A percentile compares a stretch with the other conserved stretches of the same genome.
These are phyloP conservation scores for Erpornis zantholeuca DNA, from an alignment of 2,113 vertebrate genomes.

Conservation along the genomic window DNA sequence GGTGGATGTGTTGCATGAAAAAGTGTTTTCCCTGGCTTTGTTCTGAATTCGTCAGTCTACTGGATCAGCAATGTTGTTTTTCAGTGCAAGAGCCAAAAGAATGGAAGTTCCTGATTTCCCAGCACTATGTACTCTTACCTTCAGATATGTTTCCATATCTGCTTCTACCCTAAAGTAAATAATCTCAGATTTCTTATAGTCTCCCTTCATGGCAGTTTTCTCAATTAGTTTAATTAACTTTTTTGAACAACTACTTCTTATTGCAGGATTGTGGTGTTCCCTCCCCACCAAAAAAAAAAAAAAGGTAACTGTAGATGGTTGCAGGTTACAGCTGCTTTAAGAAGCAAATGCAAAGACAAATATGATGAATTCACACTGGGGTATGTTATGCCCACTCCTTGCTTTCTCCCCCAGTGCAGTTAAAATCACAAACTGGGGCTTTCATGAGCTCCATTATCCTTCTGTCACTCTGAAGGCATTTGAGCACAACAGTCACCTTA, in stretches of 20 bases:
- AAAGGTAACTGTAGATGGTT: background rate
- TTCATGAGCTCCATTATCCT: background rate
- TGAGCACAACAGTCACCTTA: background rate
- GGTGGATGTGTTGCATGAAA: background rate
- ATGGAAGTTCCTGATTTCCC: background rate
- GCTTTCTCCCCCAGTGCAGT: background rate
- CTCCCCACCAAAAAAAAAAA: background rate
- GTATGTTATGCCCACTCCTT: background rate
- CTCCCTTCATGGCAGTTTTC: background rate
- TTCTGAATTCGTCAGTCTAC: background rate
- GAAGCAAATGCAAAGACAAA: background rate
- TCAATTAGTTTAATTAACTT: background rate
- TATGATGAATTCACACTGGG: background rate
- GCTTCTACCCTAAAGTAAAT: background rate
- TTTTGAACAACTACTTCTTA: background rate
- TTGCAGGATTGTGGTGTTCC: background rate
- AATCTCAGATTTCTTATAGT: background rate
- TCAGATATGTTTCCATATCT: background rate
- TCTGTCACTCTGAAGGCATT: background rate
- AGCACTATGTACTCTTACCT: background rate
- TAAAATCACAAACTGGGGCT: background rate
- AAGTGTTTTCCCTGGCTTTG: background rate
- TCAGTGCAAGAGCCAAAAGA: background rate
- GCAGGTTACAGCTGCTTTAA: background rate
- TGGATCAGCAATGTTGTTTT: background rate